Conservation (phyloP, 2,888 invertebrate species). For the Drosophila tripunctata region DNA sequence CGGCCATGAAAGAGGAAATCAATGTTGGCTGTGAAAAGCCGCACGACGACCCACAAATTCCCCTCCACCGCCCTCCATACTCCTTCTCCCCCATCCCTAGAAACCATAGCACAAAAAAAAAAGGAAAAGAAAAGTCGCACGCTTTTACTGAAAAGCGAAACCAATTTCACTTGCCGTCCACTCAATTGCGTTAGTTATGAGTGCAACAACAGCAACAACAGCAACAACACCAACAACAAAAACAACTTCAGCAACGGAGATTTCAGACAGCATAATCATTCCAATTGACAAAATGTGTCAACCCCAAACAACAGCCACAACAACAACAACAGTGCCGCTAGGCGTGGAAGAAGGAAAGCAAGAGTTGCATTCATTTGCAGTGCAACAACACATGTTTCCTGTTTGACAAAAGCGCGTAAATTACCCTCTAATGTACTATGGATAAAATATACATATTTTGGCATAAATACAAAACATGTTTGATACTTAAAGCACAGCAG, state of each 20-base stretch:
- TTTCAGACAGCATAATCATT: constrained; percentile 68
- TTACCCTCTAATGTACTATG: constrained; percentile 27
- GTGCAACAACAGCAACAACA: constrained; percentile 29
- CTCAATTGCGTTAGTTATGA: constrained; percentile 65
- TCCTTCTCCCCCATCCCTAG: background rate
- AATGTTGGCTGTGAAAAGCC: constrained; percentile 65
- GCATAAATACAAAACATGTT: background rate
- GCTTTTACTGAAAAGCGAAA: constrained; percentile 67
- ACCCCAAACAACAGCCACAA: constrained; percentile 16
- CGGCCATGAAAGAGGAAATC: constrained; percentile 77
- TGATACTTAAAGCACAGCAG: too few relatives aligned
- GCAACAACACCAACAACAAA: constrained; percentile 11
- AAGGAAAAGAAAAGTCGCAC: constrained; percentile 65
- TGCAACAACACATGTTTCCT: constrained; percentile 63
- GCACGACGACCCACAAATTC: constrained; percentile 35
- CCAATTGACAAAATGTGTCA: constrained; percentile 70
- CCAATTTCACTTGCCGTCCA: constrained; percentile 71
- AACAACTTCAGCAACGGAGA: constrained; percentile 14
- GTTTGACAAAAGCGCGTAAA: constrained; percentile 70
- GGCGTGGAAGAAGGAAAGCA: constrained; percentile 39
- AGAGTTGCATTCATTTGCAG: constrained; percentile 42
- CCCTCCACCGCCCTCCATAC: background rate
- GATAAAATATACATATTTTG: background rate
- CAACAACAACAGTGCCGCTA: constrained; percentile 10
- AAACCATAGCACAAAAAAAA: background rate